Base-by-base conservation (phyloP, 1,140 invertebrate species). In the Latrodectus geometricus region DNA sequence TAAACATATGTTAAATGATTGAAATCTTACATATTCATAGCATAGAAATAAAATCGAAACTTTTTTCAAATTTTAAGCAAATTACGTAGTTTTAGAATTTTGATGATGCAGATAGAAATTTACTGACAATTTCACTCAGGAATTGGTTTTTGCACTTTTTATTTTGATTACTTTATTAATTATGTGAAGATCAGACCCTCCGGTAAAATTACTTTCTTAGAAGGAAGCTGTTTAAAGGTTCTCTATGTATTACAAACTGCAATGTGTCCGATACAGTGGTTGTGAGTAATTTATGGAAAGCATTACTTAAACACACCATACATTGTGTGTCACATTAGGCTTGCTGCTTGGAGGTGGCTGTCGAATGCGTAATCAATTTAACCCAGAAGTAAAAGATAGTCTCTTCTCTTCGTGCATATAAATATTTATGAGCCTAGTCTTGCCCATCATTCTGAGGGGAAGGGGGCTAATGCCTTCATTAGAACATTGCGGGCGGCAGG, bases 291-390 rank as follows among this genome's bases (percentile, higher is more conserved):
- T 84, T 84, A 84, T 84, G 82, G 68, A 76, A 68, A 76, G 56
- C 72, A 76, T 84, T 84, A 84, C 82, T 84, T 69, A 76, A 84
- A 84, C 70, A 20, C 82, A n/a, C 72, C 72, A 84, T 84, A 84
- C 56, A 75, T 84, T 84, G 82, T 84, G 65, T 84, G 82, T 84
- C 82, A 84, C 61, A 84, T 84, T 84, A 84, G 73, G 72, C 65
- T 21, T 35, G 54, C 20, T n/a, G 20, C 49, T 56, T 35, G 15
- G 49, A 75, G 65, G 52, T 76, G 21, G 72, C 82, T 84, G 82
- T 84, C 82, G 82, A 84, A 84, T 69, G 14, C 20, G 61, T 84
- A 84, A 84, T 84, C 82, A 84, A 84, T 84, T 84, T 84, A 84
- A 76, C 61, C 72, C 49, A 76, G 72, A 84, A 84, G 82, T 84